A percentile compares a stretch with the other conserved stretches of the same genome.
phyloP scores from a whole-genome alignment of 2,797 vertebrate genomes.

The Macroramphosus scolopax region DNA sequence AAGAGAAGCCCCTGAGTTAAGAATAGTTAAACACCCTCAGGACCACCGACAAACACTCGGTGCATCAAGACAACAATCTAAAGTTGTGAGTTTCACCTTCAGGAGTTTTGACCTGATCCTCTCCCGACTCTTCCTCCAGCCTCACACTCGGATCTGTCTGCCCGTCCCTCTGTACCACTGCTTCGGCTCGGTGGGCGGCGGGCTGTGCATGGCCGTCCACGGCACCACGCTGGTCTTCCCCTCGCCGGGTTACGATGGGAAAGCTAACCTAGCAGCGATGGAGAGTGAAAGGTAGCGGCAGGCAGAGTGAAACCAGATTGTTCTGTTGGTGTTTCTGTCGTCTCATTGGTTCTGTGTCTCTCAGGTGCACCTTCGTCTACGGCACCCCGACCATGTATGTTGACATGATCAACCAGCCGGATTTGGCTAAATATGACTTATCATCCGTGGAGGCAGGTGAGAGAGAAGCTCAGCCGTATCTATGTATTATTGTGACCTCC shows the following conservation, averaged over 20 bases:
- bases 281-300: slow-evolving; percentile 83
- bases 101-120: too few relatives aligned
- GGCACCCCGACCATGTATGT: slow-evolving; percentile 94
- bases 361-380: slow-evolving; percentile 79
- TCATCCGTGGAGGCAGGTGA: slow-evolving; percentile 82
- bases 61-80: too few relatives aligned
- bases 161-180: slow-evolving; percentile 91
- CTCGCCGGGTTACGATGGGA: slow-evolving; percentile 79
- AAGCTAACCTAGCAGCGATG: slow-evolving; percentile 78
- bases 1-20: too few relatives aligned
- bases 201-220: slow-evolving; percentile 79
- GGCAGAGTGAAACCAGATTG: too few relatives aligned
- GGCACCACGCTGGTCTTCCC: slow-evolving; percentile 81
- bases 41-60: too few relatives aligned
- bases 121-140: too few relatives aligned
- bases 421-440: slow-evolving; percentile 78
- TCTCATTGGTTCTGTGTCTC: background rate
- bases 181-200: slow-evolving; percentile 86
- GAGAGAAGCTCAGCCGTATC: too few relatives aligned
- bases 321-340: too few relatives aligned
- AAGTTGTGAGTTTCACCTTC: too few relatives aligned
- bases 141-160: slow-evolving; percentile 69
- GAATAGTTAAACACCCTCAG: too few relatives aligned
- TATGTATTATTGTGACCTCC: too few relatives aligned
- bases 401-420: slow-evolving; percentile 84